These are phyloP conservation scores for Fragum sueziense DNA, from an alignment of 2,888 invertebrate genomes.

Conservation along the genomic window DNA sequence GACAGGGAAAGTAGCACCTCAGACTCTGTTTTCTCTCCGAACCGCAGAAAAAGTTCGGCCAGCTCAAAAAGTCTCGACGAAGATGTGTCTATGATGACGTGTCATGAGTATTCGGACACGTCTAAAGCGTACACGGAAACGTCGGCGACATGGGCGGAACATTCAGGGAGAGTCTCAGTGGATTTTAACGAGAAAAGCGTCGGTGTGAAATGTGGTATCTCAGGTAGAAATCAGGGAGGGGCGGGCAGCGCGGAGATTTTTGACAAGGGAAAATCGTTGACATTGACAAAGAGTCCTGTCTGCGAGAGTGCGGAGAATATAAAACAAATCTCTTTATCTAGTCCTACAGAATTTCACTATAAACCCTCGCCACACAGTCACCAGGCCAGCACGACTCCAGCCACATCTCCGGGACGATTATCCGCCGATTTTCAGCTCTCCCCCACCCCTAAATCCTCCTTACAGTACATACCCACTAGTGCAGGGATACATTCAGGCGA, in stretches of 20 bases:
- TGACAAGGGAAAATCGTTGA: neutral
- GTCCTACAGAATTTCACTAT: slow-evolving; percentile 58
- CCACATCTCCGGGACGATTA: slow-evolving; percentile 21
- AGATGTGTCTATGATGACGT: slow-evolving; percentile 48
- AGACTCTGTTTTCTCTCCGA: slow-evolving; percentile 59
- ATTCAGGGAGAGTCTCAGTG: slow-evolving; percentile 17
- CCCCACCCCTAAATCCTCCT: neutral
- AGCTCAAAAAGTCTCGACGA: slow-evolving; percentile 58
- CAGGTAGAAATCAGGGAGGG: slow-evolving; percentile 12
- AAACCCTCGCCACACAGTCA: slow-evolving; percentile 33
- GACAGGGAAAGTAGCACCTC: slow-evolving; percentile 60
- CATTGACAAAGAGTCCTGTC: slow-evolving; percentile 45
- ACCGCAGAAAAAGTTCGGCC: slow-evolving; percentile 57
- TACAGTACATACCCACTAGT: neutral
- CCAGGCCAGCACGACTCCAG: slow-evolving; percentile 16
- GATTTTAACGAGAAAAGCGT: slow-evolving; percentile 29
- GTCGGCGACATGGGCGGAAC: slow-evolving; percentile 36
- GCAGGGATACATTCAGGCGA: neutral
- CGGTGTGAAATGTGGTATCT: slow-evolving; percentile 13
- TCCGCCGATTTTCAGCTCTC: neutral
- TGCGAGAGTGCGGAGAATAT: slow-evolving; percentile 47
- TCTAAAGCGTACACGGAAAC: slow-evolving; percentile 42
- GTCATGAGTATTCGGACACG: slow-evolving; percentile 48
- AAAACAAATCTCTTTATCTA: slow-evolving; percentile 55
- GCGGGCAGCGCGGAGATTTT: slow-evolving; percentile 13